Evolutionary conservation across 2,797 vertebrate genomes (phyloP).

Genomic region (Anguilla obscura): DNA sequence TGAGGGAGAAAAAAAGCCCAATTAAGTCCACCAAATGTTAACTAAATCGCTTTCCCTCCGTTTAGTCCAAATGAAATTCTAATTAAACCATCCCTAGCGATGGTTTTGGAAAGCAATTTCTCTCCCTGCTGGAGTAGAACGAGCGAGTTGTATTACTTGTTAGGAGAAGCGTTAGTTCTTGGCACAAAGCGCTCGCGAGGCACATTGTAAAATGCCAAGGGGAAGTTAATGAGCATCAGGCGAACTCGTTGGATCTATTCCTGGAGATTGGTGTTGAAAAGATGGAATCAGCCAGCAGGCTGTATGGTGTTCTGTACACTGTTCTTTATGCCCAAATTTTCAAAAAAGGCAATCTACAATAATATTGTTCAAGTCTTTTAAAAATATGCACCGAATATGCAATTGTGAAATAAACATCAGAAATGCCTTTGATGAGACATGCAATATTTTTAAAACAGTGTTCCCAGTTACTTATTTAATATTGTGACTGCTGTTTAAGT

Average conservation of each 20-base stretch:
- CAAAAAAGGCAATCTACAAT: conserved; percentile 84
- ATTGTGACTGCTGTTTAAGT: background rate
- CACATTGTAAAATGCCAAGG: conserved; percentile 86
- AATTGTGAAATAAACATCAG: background rate
- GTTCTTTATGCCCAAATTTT: conserved; percentile 83
- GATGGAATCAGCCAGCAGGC: conserved; percentile 76
- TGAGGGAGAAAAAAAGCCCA: conserved; percentile 89
- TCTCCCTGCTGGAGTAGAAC: conserved; percentile 84
- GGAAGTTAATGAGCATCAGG: conserved; percentile 97
- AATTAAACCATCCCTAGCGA: conserved; percentile 95
- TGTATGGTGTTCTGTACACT: conserved; percentile 59
- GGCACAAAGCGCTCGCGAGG: conserved; percentile 89
- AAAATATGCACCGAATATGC: conserved; percentile 24
- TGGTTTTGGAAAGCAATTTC: conserved; percentile 87
- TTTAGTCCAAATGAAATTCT: conserved; percentile 98
- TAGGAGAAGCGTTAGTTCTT: conserved; percentile 85
- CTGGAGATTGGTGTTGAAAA: conserved; percentile 85
- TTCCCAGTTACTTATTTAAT: background rate
- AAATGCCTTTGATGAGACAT: background rate
- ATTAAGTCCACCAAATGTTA: conserved; percentile 99
- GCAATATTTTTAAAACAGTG: background rate
- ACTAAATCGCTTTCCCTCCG: conserved; percentile 94
- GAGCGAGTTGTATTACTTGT: conserved; percentile 72
- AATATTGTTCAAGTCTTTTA: conserved; percentile 69
- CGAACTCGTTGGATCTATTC: conserved; percentile 85